Percentiles rank a stretch among this genome's conserved stretches.
phyloP scores from a whole-genome alignment of 37 sponge, comb jelly and placozoan species.

The Ephydatia muelleri region DNA sequence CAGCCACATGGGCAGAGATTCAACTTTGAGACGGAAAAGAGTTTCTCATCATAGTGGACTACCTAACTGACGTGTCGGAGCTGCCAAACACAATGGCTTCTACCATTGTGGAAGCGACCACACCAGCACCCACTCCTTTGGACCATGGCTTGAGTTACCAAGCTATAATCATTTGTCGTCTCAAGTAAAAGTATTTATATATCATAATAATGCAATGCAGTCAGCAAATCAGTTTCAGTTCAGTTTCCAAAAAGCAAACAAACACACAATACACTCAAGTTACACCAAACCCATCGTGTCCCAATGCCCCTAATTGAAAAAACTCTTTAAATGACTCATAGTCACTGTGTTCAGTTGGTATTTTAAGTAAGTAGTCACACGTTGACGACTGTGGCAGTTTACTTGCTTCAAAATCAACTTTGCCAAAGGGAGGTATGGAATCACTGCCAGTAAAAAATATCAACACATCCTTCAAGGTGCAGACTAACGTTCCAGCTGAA shows the following conservation, averaged over 20 bases:
- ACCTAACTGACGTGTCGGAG: constrained; percentile 13
- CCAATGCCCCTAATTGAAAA: background rate
- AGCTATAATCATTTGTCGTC: background rate
- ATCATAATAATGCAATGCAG: constrained; percentile 1
- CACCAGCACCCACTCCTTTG: background rate
- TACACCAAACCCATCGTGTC: constrained; percentile 1
- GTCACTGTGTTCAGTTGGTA: background rate
- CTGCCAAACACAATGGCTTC: constrained; percentile 22
- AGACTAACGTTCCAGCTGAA: constrained; percentile 1
- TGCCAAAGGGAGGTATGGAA: constrained; percentile 1
- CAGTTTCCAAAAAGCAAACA: constrained; percentile 1
- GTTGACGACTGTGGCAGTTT: constrained; percentile 1
- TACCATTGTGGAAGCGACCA: constrained; percentile 3
- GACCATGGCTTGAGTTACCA: constrained; percentile 1
- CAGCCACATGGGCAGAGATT: no score
- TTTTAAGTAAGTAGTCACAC: background rate
- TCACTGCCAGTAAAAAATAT: background rate
- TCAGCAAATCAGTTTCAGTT: constrained; percentile 1
- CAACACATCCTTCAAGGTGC: constrained; percentile 1
- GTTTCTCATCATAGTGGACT: constrained; percentile 40
- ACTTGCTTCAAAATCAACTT: background rate
- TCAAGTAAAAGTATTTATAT: background rate
- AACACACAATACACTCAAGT: background rate
- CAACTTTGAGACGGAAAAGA: constrained; percentile 8
- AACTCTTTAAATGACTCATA: constrained; percentile 1